These are phyloP conservation scores for Intellagama lesueurii DNA, from an alignment of 2,797 vertebrate species.

Conservation along the genomic window DNA sequence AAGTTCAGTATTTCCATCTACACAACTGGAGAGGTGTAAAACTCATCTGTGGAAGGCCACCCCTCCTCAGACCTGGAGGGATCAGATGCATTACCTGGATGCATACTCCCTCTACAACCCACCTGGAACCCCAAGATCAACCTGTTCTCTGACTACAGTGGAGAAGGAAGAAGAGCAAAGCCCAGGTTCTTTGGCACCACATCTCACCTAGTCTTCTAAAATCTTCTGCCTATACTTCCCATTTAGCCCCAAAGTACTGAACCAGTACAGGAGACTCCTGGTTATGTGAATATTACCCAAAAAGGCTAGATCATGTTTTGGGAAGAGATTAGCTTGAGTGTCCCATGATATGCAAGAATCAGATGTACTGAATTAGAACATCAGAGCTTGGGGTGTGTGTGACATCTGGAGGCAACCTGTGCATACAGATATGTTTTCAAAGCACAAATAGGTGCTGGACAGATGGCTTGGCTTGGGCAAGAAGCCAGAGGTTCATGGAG, in stretches of 20 bases:
- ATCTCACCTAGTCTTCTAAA: background rate
- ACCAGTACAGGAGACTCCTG: background rate
- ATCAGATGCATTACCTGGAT: background rate
- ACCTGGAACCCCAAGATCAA: background rate
- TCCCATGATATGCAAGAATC: background rate
- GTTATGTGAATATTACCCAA: background rate
- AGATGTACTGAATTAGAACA: background rate
- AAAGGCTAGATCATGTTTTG: background rate
- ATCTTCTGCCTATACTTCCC: background rate
- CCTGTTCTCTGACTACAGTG: background rate
- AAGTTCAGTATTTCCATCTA: background rate
- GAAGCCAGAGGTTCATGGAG: background rate
- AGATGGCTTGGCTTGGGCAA: slow-evolving; percentile 7
- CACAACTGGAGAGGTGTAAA: background rate
- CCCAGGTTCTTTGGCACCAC: background rate
- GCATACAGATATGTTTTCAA: background rate
- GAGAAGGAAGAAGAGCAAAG: background rate
- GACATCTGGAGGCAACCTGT: slow-evolving; percentile 10
- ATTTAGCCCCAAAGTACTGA: background rate
- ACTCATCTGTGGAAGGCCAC: background rate
- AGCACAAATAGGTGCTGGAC: slow-evolving; percentile 42
- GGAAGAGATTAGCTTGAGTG: background rate
- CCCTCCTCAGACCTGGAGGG: background rate
- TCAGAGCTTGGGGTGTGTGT: slow-evolving; percentile 4
- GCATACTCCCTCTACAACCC: background rate